Conservation (phyloP, 1,140 invertebrate species). For the Amyelois transitella region DNA sequence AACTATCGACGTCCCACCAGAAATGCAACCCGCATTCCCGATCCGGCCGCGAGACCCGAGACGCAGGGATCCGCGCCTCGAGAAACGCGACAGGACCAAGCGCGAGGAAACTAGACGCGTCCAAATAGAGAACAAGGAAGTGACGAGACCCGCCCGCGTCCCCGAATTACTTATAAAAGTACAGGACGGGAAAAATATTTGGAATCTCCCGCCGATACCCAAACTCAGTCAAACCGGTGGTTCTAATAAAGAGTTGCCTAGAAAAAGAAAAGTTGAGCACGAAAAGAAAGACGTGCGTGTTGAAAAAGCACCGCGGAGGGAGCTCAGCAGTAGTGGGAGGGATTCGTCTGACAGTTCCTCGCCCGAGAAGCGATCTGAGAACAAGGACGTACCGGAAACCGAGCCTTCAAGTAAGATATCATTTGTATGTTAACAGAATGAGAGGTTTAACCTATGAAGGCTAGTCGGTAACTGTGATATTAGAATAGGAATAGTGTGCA, state of each 20-base stretch:
- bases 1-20: slow-evolving; percentile 47
- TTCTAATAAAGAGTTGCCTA: slow-evolving; percentile 21
- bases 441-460: slow-evolving; percentile 24
- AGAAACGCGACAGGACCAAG: slow-evolving; percentile 7
- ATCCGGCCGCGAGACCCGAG: slow-evolving; percentile 22
- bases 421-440: slow-evolving; percentile 36
- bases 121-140: slow-evolving; percentile 8
- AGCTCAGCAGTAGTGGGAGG: slow-evolving; percentile 18
- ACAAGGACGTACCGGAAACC: slow-evolving; percentile 18
- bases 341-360: slow-evolving; percentile 24
- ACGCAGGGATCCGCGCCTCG: slow-evolving; percentile 29
- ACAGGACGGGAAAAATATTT: slow-evolving; percentile 42
- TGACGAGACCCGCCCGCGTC: slow-evolving; percentile 11
- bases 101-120: slow-evolving; percentile 13
- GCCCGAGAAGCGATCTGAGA: slow-evolving; percentile 36
- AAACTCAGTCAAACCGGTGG: slow-evolving; percentile 42
- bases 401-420: slow-evolving; percentile 66
- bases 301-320: slow-evolving; percentile 28
- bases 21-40: slow-evolving; percentile 6
- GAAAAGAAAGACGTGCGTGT: slow-evolving; percentile 32
- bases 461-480: slow-evolving; percentile 41
- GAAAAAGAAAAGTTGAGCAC: slow-evolving; percentile 48
- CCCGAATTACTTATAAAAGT: slow-evolving; percentile 34
- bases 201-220: slow-evolving; percentile 65
- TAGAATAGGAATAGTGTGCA: slow-evolving; percentile 52